Evolutionary conservation across 1,140 invertebrate genomes (phyloP), one percentile per base, ranked within the genome.

Genomic region (Pseudomyrmex pallidus): DNA sequence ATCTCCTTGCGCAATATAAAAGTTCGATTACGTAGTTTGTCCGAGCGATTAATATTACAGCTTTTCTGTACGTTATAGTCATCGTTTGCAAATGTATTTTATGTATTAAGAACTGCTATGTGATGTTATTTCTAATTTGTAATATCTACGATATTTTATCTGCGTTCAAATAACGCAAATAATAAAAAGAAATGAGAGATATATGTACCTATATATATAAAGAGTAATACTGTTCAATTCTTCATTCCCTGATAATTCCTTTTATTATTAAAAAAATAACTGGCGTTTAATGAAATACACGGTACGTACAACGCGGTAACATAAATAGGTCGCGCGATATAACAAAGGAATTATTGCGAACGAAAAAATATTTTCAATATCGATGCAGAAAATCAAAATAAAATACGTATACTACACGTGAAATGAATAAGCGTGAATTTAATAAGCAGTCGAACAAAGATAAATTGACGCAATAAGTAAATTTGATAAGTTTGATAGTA

Each of bases 101-200:
- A 46, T 48, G 48, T 54, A 74, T 82, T 74, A 76, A 76, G 48
- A 54, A 77, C 80, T 62, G 72, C 64, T 83, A 89, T 90, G 85
- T 90, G 87, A 89, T 90, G 87, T 90, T 90, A 82, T 88, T 90
- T 90, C 74, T 88, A 90, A 90, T 89, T 90, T 90, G 87, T 90
- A 86, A 90, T 90, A 86, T 86, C 84, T 89, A 63, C 67, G 80
- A 74, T 70, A 89, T 72, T 87, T 73, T 61, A 76, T 76, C 70
- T 76, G 72, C 72, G 54, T 78, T 57, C 9, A 20, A 72, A 35
- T 86, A 83, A 86, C 74, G 80, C 74, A 73, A 88, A 87, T 82
- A 86, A 87, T 72, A 84, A 62, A 84, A 48, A 86, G 74, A 72
- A 35, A 85, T 87, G 76, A 84, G 82, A 74, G 72, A 61, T 5